Evolutionary conservation across 2,888 invertebrate genomes (phyloP), one percentile per base, ranked within the genome.

Genomic region (Actias luna): DNA sequence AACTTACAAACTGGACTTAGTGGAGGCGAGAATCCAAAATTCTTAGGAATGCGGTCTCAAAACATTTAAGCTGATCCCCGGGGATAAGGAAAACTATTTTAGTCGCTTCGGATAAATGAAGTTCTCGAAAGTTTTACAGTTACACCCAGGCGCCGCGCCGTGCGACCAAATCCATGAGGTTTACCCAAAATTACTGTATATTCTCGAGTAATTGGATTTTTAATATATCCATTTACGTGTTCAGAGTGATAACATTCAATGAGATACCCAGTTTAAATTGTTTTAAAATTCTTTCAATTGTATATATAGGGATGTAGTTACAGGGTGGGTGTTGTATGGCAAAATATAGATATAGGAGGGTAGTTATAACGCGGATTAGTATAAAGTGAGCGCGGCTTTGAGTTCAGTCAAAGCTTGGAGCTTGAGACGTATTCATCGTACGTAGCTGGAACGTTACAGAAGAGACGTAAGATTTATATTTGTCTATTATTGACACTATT

Each of bases 11-110:
- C 59, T 59, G 55, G 55, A 31, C 59, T 60, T 63, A 60, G 59
- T 52, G 57, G 22, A 63, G 63, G 62, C 64, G 64, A 55, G 59
- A 62, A 59, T 64, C 62, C 50, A 60, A 62, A 62, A 64, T 64
- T 64, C 62, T 60, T 62, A 50, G 57, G 63, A 60, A 59, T 64
- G 64, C 35, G 64, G 64, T 64, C 52, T 62, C 59, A 27, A 36
- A 62, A 62, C 62, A 63, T 52, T 63, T 63, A 55, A 59, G 59
- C 39, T 39, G 59, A 63, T 63, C 59, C 29, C 29, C 7, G 16
- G 29, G 55, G 55, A 29, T 55, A 16, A 16, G 55, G 55, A 29
- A 55, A 59, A 59, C 59, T 59, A 59, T 59, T 39, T 55, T 29
- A 55, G 55, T 29, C 29, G 55, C 29, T 25, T 25, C 46, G 46